Percentiles rank a stretch among this genome's conserved stretches.
Conservation (phyloP, 1,140 invertebrate genomes). For the Drosophila burlai region DNA sequence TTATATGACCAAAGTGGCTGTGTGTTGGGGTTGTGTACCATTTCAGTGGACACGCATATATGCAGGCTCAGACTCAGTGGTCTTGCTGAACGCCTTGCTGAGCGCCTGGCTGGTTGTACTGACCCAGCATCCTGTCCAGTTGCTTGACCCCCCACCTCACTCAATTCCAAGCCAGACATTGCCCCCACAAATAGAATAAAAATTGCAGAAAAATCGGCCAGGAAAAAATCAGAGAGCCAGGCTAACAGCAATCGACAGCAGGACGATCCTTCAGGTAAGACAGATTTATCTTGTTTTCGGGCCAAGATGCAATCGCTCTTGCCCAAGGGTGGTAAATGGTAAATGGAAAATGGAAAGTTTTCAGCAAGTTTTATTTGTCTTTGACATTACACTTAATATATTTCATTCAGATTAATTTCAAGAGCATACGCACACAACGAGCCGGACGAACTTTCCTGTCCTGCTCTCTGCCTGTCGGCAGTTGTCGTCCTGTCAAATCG, state of each 20-base stretch:
- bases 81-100: conserved; percentile 32
- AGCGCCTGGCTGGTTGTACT: conserved; percentile 6
- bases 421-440: conserved; percentile 30
- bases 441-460: conserved; percentile 6
- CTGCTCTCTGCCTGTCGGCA: conserved; percentile 27
- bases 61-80: neutral
- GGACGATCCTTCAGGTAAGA: conserved; percentile 8
- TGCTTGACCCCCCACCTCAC: neutral
- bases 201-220: conserved; percentile 11
- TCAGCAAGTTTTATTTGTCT: conserved; percentile 51
- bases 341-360: conserved; percentile 16
- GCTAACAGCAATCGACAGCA: conserved; percentile 28
- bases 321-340: neutral
- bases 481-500: conserved; percentile 40
- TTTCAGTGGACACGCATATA: neutral
- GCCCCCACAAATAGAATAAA: neutral
- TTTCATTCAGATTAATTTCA: conserved; percentile 55
- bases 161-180: neutral
- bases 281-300: conserved; percentile 13
- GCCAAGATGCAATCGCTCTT: conserved; percentile 30
- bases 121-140: neutral
- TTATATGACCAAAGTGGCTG: neutral
- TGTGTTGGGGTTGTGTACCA: no score
- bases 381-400: conserved; percentile 55
- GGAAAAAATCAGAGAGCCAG: conserved; percentile 40